A percentile compares a stretch with the other conserved stretches of the same genome.
Conservation (phyloP, 30 jellyfish, hydroid and myxozoan species). For the Rhopilema esculentum region DNA sequence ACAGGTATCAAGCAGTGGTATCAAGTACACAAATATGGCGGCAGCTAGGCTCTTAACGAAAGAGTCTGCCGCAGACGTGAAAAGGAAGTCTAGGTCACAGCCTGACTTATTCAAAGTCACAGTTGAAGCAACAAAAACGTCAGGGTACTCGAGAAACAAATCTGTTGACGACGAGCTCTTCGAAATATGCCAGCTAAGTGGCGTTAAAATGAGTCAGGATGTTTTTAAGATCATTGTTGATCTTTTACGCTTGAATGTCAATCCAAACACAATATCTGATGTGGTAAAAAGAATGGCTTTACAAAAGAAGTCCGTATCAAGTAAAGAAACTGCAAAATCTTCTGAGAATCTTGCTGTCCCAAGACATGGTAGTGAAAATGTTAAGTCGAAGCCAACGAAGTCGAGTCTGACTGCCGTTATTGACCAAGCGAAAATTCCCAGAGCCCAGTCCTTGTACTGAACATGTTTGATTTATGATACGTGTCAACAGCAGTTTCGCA, state of each 20-base stretch:
- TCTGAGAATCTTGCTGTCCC: constrained; percentile 36
- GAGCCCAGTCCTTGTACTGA: constrained; percentile 59
- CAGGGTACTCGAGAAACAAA: constrained; percentile 53
- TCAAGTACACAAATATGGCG: constrained; percentile 49
- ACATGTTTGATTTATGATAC: neutral
- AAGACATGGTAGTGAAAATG: constrained; percentile 67
- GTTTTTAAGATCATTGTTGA: constrained; percentile 80
- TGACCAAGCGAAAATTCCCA: constrained; percentile 39
- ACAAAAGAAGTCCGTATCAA: constrained; percentile 22
- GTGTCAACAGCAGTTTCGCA: neutral
- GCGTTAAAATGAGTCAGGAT: constrained; percentile 83
- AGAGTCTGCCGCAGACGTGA: constrained; percentile 60
- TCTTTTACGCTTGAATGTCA: constrained; percentile 79
- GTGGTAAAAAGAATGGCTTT: constrained; percentile 72
- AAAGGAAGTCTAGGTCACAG: constrained; percentile 86
- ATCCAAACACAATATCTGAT: constrained; percentile 86
- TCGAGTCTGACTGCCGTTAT: constrained; percentile 8
- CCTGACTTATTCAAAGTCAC: constrained; percentile 84
- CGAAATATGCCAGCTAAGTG: constrained; percentile 84
- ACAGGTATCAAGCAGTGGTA: too few relatives aligned
- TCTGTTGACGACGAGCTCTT: constrained; percentile 81
- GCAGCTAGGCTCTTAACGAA: constrained; percentile 57
- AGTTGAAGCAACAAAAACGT: constrained; percentile 68
- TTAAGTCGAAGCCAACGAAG: constrained; percentile 49
- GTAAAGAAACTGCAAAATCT: constrained; percentile 21